Evolutionary conservation across 2,888 invertebrate species (phyloP), one percentile per base, ranked within the genome.

Genomic region (Spisula subtruncata): DNA sequence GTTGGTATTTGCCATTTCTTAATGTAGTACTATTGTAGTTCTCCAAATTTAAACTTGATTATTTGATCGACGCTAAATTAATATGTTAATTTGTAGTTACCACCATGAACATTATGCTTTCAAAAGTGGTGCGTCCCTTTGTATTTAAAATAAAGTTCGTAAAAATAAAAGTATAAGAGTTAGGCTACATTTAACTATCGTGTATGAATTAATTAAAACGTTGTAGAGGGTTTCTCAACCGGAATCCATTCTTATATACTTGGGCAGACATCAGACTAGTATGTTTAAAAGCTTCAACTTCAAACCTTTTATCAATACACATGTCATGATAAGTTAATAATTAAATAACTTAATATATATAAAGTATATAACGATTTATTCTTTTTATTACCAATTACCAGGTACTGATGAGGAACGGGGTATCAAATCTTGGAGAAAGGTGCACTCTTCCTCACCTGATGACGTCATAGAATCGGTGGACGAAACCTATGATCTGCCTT

Each of bases 401-500:
- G 80, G 80, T 56, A 80, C 81, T 56, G 81, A 79, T 16, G 88
- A 88, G 48, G 91, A 91, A 60, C 83, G 91, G 16, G 91, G 91
- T 18, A 86, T 91, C 16, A 89, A 88, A 32, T 81, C 84, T 5
- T 91, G 91, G 91, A 60, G 91, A 29, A 85, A 91, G 83, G 75
- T 66, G 10, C 48, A 79, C n/a, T n/a, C n/a, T 10, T 46, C 71
- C 25, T 51, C 82, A n/a, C 83, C 79, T 75, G 32, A 20, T 41
- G 20, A n/a, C 16, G 18, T 51, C n/a, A 41, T 60, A 20, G 80
- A 29, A 16, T 56, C 35, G 32, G 80, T 48, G 6, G 91, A 88
- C 46, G 89, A 80, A n/a, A 93, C 92, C 0, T 93, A 93, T 48
- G 93, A 93, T 25, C 82, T 93, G 0, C 93, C 93, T 0, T 91